Percentiles rank a stretch among this genome's conserved stretches.
These are phyloP conservation scores for Ormyrus nitidulus DNA, from an alignment of 2,888 invertebrate species.

Conservation along the genomic window DNA sequence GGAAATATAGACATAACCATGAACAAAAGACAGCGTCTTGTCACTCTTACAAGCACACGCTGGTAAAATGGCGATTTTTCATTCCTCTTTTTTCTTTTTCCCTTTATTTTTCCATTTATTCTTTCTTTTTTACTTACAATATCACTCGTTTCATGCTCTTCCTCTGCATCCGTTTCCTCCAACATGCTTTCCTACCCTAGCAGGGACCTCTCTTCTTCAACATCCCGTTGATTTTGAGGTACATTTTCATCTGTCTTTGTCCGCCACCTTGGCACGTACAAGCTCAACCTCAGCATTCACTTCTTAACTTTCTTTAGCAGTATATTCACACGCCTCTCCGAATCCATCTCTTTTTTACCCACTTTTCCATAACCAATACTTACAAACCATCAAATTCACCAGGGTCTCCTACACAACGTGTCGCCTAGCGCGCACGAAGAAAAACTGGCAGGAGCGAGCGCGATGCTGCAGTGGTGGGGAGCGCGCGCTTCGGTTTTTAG, in stretches of 20 bases:
- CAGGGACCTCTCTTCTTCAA: not conserved
- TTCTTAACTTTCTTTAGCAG: not conserved
- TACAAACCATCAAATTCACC: not conserved
- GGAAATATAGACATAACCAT: too few relatives aligned
- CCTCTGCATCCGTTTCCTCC: too few relatives aligned
- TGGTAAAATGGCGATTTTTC: too few relatives aligned
- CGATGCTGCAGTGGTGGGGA: too few relatives aligned
- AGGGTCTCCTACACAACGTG: not conserved
- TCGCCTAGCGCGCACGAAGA: slow-evolving; percentile 10
- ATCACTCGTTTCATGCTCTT: too few relatives aligned
- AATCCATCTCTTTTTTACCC: not conserved
- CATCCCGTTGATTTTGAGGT: not conserved
- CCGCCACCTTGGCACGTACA: not conserved
- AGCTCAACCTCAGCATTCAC: not conserved
- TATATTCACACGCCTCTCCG: not conserved
- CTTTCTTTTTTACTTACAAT: too few relatives aligned
- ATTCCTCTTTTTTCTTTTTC: too few relatives aligned
- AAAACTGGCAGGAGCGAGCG: not conserved
- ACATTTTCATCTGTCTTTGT: not conserved
- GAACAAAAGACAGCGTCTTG: too few relatives aligned
- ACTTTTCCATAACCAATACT: not conserved
- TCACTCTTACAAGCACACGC: too few relatives aligned
- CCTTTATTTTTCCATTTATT: too few relatives aligned
- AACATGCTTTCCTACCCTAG: too few relatives aligned
- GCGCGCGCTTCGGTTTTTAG: too few relatives aligned